Evolutionary conservation across 2,888 invertebrate species (phyloP).

Genomic region (Flexamia atlantica): DNA sequence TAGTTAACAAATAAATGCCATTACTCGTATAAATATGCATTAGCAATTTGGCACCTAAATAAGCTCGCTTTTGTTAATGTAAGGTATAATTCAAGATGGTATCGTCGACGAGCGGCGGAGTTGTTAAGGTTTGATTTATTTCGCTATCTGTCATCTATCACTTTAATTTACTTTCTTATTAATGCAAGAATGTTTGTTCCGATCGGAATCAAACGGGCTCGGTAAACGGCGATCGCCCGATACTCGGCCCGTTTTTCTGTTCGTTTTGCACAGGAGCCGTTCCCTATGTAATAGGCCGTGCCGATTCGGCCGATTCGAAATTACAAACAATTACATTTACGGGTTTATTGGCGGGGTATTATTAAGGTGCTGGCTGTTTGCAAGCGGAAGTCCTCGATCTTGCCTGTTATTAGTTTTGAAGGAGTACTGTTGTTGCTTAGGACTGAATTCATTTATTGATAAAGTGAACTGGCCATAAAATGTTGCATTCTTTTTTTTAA

Average conservation of each 20-base stretch:
- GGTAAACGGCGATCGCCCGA: slow-evolving; percentile 24
- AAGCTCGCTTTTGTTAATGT: slow-evolving; percentile 46
- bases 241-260: neutral
- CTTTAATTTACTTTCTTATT: slow-evolving; percentile 59
- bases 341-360: neutral
- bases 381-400: neutral
- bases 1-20: slow-evolving; percentile 54
- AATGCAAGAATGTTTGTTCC: slow-evolving; percentile 50
- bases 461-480: too few species aligned
- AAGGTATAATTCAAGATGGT: slow-evolving; percentile 50
- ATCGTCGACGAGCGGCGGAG: slow-evolving; percentile 18
- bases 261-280: slow-evolving; percentile 23
- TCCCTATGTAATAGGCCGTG: neutral
- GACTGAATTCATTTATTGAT: too few species aligned
- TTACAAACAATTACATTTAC: slow-evolving; percentile 50
- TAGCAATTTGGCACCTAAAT: slow-evolving; percentile 57
- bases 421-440: too few species aligned
- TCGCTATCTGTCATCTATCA: slow-evolving; percentile 52
- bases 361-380: slow-evolving; percentile 3
- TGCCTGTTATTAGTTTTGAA: neutral
- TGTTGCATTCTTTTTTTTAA: too few species aligned
- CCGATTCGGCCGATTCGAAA: slow-evolving; percentile 31
- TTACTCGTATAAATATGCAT: slow-evolving; percentile 50
- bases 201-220: neutral
- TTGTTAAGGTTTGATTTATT: slow-evolving; percentile 57